Percentiles rank a stretch among this genome's conserved stretches.
phyloP scores from a whole-genome alignment of 2,888 invertebrate species.

The Drosophila phalerata region DNA sequence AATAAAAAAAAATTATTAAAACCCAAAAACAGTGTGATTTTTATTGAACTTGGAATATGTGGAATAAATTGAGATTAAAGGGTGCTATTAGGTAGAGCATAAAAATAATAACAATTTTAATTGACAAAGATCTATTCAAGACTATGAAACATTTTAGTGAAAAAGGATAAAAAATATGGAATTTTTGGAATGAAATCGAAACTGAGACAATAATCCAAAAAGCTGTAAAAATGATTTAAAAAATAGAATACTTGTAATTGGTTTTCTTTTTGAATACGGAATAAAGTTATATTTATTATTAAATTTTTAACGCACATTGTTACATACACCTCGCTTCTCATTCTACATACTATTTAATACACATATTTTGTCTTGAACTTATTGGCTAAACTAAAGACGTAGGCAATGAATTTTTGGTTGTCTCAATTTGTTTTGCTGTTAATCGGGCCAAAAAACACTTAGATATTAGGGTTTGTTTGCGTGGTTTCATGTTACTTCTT shows the following conservation, averaged over 20 bases:
- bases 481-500: constrained; percentile 38
- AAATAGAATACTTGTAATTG: background rate
- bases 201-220: too few relatives aligned
- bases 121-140: background rate
- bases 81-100: background rate
- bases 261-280: constrained; percentile 59
- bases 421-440: constrained; percentile 21
- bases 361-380: constrained; percentile 77
- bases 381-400: constrained; percentile 73
- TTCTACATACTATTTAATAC: constrained; percentile 78
- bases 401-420: constrained; percentile 62
- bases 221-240: background rate
- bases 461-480: constrained; percentile 14
- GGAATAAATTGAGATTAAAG: background rate
- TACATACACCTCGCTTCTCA: constrained; percentile 64
- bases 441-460: constrained; percentile 53
- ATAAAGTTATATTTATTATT: constrained; percentile 73
- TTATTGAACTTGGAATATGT: constrained; percentile 6
- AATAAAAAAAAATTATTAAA: constrained; percentile 63
- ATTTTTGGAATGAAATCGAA: background rate
- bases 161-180: too few relatives aligned
- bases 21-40: constrained; percentile 34
- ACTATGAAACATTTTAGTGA: background rate
- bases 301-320: constrained; percentile 76
- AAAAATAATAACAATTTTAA: background rate